Percentiles rank a stretch among this genome's conserved stretches.
Conservation (phyloP, 2,888 invertebrate species). For the Megaustenia siamemsis region DNA sequence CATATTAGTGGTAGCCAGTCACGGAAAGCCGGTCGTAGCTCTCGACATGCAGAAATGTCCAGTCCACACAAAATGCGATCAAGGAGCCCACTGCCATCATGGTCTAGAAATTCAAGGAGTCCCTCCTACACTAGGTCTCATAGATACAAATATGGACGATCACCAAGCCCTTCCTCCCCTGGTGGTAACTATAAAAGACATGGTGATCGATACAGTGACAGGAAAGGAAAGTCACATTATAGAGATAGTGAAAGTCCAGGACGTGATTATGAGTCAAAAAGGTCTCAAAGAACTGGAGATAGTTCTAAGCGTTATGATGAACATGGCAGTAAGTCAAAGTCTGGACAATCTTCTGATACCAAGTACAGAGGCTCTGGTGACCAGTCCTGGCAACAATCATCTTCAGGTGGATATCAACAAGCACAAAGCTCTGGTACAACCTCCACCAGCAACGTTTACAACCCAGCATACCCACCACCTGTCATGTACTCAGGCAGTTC, state of each 20-base stretch:
- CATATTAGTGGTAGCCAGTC: neutral
- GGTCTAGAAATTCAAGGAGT: constrained; percentile 31
- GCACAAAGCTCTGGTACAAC: constrained; percentile 15
- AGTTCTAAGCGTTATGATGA: neutral
- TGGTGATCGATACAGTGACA: neutral
- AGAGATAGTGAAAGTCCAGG: constrained; percentile 23
- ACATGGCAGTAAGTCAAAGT: neutral
- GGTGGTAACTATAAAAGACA: neutral
- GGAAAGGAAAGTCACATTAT: neutral
- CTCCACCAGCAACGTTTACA: neutral
- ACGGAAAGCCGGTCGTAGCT: constrained; percentile 7
- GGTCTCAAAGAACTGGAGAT: neutral
- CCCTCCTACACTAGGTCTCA: neutral
- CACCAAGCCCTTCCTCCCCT: constrained; percentile 19
- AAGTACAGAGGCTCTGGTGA: constrained; percentile 25
- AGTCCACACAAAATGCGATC: constrained; percentile 20
- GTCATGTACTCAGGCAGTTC: neutral
- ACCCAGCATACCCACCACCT: constrained; percentile 32
- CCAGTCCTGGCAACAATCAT: constrained; percentile 39
- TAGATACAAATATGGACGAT: constrained; percentile 7
- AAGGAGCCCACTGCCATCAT: constrained; percentile 20
- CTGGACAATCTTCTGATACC: constrained; percentile 32
- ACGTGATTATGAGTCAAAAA: constrained; percentile 30
- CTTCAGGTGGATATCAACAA: constrained; percentile 14
- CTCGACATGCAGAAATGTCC: neutral